Base-by-base conservation (phyloP, 1,140 invertebrate genomes). In the Bombus affinis region DNA sequence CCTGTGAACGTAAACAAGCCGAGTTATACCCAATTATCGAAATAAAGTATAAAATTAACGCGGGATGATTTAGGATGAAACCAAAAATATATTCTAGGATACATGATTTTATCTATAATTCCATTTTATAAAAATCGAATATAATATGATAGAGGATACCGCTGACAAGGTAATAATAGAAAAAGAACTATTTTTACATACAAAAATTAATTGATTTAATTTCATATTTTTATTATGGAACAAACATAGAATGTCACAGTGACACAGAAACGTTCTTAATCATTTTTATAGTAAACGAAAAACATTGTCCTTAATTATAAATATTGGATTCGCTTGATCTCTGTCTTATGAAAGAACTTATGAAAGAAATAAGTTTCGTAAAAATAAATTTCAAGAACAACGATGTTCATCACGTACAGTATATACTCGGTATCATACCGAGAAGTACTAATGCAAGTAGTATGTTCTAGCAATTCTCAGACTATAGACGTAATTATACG, bases 11-110 rank as follows among this genome's bases (percentile, higher is more conserved):
- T 79, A 89, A 89, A 90, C 81, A 89, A 84, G 47, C 53, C 65
- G 35, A 32, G 44, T 35, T 83, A 57, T 53, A 44, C 6, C 79
- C 82, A 90, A 90, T 89, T 90, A 90, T 87, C 79, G 88, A 89
- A 89, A 82, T 83, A 35, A 71, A 66, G 66, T 72, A 79, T 85
- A 74, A 53, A 90, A 89, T 90, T 89, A 89, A 73, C 28, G 57
- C 37, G 2, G 32, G 47, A 47, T 53, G 57, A 80, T 76, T 65
- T 53, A 70, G 74, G 53, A 62, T 37, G 3, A 53, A 81, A 81
- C 28, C 44, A 53, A 22, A 53, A 53, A 22, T 53, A 53, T 53
- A 53, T 53, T 53, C 47, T 22, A 53, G 2, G 15, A 53, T 22
- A 53, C 18, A 53, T 22, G 5, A 22, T 53, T 53, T 53, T 53